Base-by-base conservation (phyloP, 1,140 invertebrate genomes). In the Hyposmocoma kahamanoa region DNA sequence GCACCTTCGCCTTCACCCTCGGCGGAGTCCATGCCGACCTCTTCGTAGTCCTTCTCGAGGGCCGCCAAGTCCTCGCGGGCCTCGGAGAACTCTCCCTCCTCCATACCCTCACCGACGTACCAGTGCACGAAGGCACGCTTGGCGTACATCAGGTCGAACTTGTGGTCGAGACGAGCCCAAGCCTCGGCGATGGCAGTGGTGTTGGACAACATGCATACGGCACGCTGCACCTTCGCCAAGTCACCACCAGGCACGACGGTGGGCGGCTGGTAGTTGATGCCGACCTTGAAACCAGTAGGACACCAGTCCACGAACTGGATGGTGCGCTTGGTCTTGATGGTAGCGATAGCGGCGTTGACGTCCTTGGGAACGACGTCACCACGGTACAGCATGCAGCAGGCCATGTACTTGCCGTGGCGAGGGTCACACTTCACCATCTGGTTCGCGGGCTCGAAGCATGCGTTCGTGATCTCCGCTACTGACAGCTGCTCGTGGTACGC, bases 401-500 rank as follows among this genome's bases (percentile, higher is more conserved):
- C 94, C 95, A 96, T 96, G 89, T 95, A 96, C 73, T 96, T 96
- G 54, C 95, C 95, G 78, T 94, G 92, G 62, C 94, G 89, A 8
- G 95, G 95, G 76, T 96, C 94, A 80, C 95, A 96, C 81, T 96
- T 96, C n/a, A 96, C 94, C 95, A 96, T 96, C 88, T 96, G 95
- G 87, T 95, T 96, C 64, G 92, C 91, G 26, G 94, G 92, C 79
- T 96, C 94, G 83, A 96, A 96, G 82, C 94, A 95, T n/a, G 93
- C 92, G 77, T 93, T 95, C 67, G 95, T 96, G 68, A 96, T 96
- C 76, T 96, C 95, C 22, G 92, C 90, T n/a, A 96, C 92, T 6
- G 91, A 92, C 51, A 94, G 84, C 66, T 93, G 91, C 73, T 95
- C 93, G 76, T 95, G 93, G 87, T 94, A 94, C n/a, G 94, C 94